Base-by-base conservation (phyloP, 2,113 vertebrate species). In the Psettodes erumei region DNA sequence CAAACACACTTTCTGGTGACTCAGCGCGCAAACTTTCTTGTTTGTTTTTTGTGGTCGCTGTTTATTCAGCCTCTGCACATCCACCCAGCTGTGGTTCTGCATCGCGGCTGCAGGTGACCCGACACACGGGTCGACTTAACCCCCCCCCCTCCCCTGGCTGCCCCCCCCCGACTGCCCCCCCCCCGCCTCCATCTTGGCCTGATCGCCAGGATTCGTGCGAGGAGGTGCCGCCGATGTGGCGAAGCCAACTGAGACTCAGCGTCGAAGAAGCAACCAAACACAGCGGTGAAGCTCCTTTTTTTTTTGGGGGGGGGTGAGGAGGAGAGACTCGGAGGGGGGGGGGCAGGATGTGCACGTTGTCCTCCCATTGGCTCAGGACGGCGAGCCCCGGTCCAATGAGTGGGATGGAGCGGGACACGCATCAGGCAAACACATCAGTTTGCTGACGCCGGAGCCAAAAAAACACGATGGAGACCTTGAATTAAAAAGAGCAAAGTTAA, bases 341-440 rank as follows among this genome's bases (percentile, higher is more conserved):
- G 88, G 84, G 83, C 42, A 5, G 75, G 4, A 77, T 72, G 79
- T 48, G 71, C 37, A 61, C 51, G 48, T 47, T 69, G 75, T 65
- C 53, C 58, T 74, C 54, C 70, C 35, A 88, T 91, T 90, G 84
- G 89, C 72, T 84, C 51, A 74, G 53, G 59, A 51, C 6, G 2
- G 33, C 6, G 21, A 61, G 72, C 35, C 48, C 58, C 68, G 66
- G 35, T 83, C 89, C 83, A 86, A 86, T 86, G 74, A 86, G 63
- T 65, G 63, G 61, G 62, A 40, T 42, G 58, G 48, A 79, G 37
- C 75, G 62, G 54, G 64, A 81, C 74, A 86, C 75, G 21, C 86
- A 82, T 65, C 45, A 65, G 78, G 77, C 84, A 89, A 89, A 89
- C 86, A 88, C 32, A 76, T 80, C 70, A 83, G 59, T 32, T 66